Percentiles rank a stretch among this genome's conserved stretches.
These are phyloP conservation scores for Callaeas wilsoni DNA, from an alignment of 2,113 vertebrate species.

Conservation along the genomic window DNA sequence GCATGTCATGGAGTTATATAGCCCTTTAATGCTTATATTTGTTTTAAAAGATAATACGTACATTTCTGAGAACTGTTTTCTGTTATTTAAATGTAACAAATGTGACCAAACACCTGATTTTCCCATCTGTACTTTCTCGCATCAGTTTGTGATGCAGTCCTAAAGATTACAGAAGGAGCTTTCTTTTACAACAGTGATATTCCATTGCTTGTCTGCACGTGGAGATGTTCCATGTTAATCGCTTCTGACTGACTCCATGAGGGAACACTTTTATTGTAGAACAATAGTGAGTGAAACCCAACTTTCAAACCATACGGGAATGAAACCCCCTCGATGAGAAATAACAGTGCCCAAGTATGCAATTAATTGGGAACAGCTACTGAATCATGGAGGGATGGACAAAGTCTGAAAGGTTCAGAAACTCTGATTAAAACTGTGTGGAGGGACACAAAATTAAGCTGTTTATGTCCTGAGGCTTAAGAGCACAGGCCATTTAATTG, in stretches of 20 bases:
- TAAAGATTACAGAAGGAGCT: not conserved
- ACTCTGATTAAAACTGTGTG: not conserved
- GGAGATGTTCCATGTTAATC: not conserved
- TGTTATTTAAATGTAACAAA: not conserved
- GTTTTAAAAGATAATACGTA: conserved; percentile 25
- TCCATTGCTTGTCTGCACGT: not conserved
- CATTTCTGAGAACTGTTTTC: not conserved
- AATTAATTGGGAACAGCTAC: not conserved
- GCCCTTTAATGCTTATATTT: conserved; percentile 3
- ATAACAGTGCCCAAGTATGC: not conserved
- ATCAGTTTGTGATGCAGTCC: not conserved
- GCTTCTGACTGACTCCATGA: not conserved
- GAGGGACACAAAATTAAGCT: not conserved
- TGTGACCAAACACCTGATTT: not conserved
- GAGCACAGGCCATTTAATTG: not conserved
- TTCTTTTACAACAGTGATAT: not conserved
- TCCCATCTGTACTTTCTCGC: not conserved
- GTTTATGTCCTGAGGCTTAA: not conserved
- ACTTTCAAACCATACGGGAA: not conserved
- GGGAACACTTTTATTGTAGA: not conserved
- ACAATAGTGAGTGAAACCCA: not conserved
- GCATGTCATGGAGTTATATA: conserved; percentile 41
- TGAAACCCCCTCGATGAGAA: not conserved
- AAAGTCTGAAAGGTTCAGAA: not conserved
- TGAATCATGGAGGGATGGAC: not conserved